Evolutionary conservation across 2,797 vertebrate genomes (phyloP).

Genomic region (Meriones psammophilus): DNA sequence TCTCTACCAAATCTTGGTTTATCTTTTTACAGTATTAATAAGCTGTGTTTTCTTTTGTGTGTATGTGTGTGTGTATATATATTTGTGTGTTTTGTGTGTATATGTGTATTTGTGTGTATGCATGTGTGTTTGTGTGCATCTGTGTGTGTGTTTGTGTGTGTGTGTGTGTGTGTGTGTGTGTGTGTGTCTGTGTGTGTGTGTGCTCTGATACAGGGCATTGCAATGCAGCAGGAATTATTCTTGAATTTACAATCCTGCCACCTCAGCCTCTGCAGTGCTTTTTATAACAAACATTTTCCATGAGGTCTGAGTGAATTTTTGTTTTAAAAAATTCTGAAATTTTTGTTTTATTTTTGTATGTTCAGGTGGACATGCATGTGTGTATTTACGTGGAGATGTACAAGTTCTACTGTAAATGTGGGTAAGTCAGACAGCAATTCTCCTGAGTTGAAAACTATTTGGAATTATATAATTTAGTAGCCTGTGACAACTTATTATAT

Average conservation of each 20-base stretch:
- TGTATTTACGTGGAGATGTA: background rate
- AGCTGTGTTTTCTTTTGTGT: background rate
- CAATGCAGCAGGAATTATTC: background rate
- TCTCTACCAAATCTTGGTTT: background rate
- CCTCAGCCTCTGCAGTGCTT: background rate
- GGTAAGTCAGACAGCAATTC: background rate
- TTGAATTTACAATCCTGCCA: background rate
- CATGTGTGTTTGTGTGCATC: background rate
- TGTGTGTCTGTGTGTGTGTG: background rate
- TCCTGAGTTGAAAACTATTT: background rate
- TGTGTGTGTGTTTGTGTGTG: background rate
- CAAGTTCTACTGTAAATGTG: background rate
- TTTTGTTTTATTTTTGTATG: background rate
- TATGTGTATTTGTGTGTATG: background rate
- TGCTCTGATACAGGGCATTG: too few species aligned
- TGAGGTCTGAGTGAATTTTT: background rate
- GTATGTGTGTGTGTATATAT: background rate
- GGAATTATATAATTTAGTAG: background rate
- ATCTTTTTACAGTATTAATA: background rate
- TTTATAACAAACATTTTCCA: background rate
- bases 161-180: background rate
- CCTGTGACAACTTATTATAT: background rate
- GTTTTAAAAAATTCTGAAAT: background rate
- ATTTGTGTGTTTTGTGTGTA: background rate
- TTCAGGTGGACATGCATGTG: background rate